Conservation (phyloP, 2,888 invertebrate genomes). For the Nomada fucata region DNA sequence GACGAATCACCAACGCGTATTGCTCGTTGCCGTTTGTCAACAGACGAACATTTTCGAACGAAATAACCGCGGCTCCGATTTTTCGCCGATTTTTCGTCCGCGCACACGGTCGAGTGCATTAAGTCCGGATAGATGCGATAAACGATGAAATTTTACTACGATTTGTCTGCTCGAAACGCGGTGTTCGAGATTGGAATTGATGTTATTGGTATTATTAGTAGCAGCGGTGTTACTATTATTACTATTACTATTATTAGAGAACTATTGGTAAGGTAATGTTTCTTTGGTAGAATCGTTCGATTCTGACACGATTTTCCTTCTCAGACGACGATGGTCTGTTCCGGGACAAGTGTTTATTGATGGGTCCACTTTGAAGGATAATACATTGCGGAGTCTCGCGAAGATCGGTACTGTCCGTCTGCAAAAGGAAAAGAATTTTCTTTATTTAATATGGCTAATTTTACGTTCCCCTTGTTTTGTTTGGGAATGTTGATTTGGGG, state of each 20-base stretch:
- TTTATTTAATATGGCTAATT: neutral
- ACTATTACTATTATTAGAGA: too few relatives aligned
- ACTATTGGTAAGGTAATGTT: too few relatives aligned
- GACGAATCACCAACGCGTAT: constrained; percentile 25
- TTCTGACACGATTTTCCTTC: neutral
- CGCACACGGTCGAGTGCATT: constrained; percentile 43
- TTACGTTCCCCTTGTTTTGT: neutral
- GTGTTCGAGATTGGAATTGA: too few relatives aligned
- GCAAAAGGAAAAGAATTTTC: constrained; percentile 1
- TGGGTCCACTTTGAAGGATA: neutral
- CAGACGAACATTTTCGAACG: constrained; percentile 45
- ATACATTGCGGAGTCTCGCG: too few relatives aligned
- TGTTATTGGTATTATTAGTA: too few relatives aligned
- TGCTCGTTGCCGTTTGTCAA: constrained; percentile 30
- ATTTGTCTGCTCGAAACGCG: neutral
- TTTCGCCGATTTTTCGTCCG: constrained; percentile 9
- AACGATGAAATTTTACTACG: neutral
- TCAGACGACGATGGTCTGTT: neutral
- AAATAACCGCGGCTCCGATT: neutral
- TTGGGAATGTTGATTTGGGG: neutral
- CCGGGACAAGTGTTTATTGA: neutral
- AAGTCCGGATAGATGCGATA: constrained; percentile 22
- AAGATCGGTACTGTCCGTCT: neutral
- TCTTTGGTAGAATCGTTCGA: constrained; percentile 24
- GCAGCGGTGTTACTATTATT: too few relatives aligned